phyloP scores from a whole-genome alignment of 2,113 vertebrate genomes.

The Xiphophorus couchianus region DNA sequence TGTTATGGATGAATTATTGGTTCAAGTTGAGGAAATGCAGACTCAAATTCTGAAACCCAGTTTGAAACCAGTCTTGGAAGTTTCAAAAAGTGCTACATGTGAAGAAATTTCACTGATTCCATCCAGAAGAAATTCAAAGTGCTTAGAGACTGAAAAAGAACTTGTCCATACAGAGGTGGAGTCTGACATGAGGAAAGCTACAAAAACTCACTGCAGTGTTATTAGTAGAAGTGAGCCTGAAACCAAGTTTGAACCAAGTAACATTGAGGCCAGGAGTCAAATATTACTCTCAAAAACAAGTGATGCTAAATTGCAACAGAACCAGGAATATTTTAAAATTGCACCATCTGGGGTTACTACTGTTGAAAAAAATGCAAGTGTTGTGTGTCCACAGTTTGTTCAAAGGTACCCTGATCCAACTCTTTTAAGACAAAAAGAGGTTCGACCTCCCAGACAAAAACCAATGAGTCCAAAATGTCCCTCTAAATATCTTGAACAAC shows the following conservation, averaged over 20 bases:
- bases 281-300: background rate
- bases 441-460: conserved; percentile 26
- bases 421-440: background rate
- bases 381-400: background rate
- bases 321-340: background rate
- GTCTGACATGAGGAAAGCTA: background rate
- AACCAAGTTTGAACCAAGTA: background rate
- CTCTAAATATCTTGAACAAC: background rate
- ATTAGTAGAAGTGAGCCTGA: background rate
- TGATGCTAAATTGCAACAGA: background rate
- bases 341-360: background rate
- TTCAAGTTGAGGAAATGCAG: conserved; percentile 2
- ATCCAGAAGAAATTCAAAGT: conserved; percentile 38
- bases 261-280: background rate
- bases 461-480: conserved; percentile 22
- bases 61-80: background rate
- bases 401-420: background rate
- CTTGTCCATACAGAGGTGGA: background rate
- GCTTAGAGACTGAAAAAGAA: background rate
- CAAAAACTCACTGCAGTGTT: background rate
- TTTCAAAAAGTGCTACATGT: background rate
- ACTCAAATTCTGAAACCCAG: background rate
- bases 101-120: conserved; percentile 18
- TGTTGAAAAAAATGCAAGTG: background rate
- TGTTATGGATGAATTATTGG: background rate